Evolutionary conservation across 2,888 invertebrate genomes (phyloP), one percentile per base, ranked within the genome.

Genomic region (Noctua pronuba): DNA sequence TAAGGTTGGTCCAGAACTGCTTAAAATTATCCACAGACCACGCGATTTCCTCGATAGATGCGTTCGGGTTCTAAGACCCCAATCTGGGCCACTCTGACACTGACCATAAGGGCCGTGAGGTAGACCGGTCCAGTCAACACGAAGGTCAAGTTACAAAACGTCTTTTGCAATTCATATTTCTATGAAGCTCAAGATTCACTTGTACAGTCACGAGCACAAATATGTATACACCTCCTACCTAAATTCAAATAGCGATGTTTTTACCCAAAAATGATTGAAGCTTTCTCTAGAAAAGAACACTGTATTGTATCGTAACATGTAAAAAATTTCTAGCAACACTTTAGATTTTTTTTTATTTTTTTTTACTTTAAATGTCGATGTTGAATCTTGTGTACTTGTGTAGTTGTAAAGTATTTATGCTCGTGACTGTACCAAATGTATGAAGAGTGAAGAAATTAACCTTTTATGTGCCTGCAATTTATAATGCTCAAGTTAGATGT

Each of bases 71-170:
- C 73, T 66, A 64, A 75, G 83, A 82, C 86, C 80, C 70, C 49
- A 38, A 77, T 70, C 52, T 83, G 52, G 76, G 72, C 28, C 80
- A 71, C 46, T 69, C 77, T 85, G 81, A 78, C 85, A 84, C 80
- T 88, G 88, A 85, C 80, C 80, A 38, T 69, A 60, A 73, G 66
- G 73, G 68, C 44, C 73, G 66, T 44, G 60, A 73, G 52, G 52
- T n/a, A 5, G 72, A 83, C 77, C 86, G 77, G 86, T 75, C 38
- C 69, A 38, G 31, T 58, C 52, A 62, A 77, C 74, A 64, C 18
- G 78, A 90, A 88, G 90, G 90, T 82, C 83, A 62, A 1, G 24
- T 90, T 91, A 75, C 89, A 58, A 88, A 77, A 89, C 55, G 16
- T 44, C 73, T 88, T 85, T 83, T 83, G 87, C 79, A 88, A 90